phyloP scores from a whole-genome alignment of 2,113 vertebrate genomes.

The Crypturellus undulatus region DNA sequence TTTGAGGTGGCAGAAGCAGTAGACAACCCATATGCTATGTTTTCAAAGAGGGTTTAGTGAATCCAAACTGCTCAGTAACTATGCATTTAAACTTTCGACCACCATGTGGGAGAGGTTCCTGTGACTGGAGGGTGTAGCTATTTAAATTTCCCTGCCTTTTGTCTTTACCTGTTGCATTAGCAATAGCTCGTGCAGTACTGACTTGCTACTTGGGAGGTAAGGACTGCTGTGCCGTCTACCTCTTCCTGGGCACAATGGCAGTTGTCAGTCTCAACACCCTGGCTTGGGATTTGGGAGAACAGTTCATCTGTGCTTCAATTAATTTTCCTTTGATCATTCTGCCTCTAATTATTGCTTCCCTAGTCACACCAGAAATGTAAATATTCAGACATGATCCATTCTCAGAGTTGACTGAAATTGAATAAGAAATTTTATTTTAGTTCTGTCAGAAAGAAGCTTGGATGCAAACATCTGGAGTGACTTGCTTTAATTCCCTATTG shows the following conservation, averaged over 20 bases:
- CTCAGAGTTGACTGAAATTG: slow-evolving; percentile 9
- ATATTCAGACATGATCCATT: slow-evolving; percentile 7
- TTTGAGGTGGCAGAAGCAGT: not conserved
- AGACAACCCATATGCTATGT: slow-evolving; percentile 13
- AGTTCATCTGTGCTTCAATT: not conserved
- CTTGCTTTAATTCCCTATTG: slow-evolving; percentile 32
- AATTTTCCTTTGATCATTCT: not conserved
- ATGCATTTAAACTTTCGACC: not conserved
- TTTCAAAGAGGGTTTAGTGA: not conserved
- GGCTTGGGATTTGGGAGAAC: not conserved
- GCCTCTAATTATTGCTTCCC: not conserved
- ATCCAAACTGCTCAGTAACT: not conserved
- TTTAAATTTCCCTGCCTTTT: not conserved
- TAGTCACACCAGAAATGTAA: not conserved
- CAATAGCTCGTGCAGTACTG: not conserved
- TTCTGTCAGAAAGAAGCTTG: slow-evolving; percentile 31
- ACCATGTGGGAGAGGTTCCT: not conserved
- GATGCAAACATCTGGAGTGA: slow-evolving; percentile 25
- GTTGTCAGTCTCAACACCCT: not conserved
- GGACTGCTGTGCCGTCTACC: not conserved
- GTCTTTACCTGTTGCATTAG: not conserved
- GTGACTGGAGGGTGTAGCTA: not conserved
- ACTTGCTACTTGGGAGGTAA: not conserved
- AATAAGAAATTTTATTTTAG: slow-evolving; percentile 8
- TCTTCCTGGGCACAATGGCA: not conserved